A percentile compares a stretch with the other conserved stretches of the same genome.
These are phyloP conservation scores for Scolopax bukidnonensis DNA, from an alignment of 2,797 vertebrate species.

Conservation along the genomic window DNA sequence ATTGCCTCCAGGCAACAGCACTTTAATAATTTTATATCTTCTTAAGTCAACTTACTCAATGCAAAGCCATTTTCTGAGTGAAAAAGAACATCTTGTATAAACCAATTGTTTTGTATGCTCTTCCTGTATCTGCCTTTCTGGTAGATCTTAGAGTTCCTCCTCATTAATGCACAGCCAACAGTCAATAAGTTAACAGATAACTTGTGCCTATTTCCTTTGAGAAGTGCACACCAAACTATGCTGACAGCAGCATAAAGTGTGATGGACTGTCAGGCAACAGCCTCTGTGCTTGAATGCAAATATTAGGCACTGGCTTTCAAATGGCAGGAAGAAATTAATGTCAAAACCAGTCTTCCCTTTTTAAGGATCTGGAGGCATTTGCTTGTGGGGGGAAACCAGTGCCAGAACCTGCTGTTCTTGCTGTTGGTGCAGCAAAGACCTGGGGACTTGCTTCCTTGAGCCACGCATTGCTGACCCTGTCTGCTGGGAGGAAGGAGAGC, in stretches of 20 bases:
- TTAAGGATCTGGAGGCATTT: not conserved
- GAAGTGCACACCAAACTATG: rapidly evolving
- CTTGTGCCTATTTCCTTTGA: not conserved
- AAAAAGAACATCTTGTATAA: not conserved
- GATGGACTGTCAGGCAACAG: not conserved
- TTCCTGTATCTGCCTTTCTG: not conserved
- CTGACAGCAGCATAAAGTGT: not conserved
- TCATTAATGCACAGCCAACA: not conserved
- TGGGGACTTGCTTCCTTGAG: not conserved
- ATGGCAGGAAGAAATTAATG: not conserved
- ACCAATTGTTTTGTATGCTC: not conserved
- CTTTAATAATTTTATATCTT: not conserved
- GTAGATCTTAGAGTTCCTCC: not conserved
- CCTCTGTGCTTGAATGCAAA: not conserved
- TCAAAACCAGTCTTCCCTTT: not conserved
- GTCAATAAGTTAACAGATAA: not conserved
- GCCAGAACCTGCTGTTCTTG: rapidly evolving
- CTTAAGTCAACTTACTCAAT: not conserved
- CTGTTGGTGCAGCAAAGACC: not conserved
- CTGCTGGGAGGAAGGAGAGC: no score
- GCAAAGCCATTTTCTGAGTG: not conserved
- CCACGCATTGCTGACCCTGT: rapidly evolving
- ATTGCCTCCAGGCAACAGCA: slow-evolving; percentile 39
- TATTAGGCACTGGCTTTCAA: not conserved
- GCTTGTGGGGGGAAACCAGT: not conserved